Base-by-base conservation (phyloP, 2,113 vertebrate genomes). In the Oryzias javanicus region DNA sequence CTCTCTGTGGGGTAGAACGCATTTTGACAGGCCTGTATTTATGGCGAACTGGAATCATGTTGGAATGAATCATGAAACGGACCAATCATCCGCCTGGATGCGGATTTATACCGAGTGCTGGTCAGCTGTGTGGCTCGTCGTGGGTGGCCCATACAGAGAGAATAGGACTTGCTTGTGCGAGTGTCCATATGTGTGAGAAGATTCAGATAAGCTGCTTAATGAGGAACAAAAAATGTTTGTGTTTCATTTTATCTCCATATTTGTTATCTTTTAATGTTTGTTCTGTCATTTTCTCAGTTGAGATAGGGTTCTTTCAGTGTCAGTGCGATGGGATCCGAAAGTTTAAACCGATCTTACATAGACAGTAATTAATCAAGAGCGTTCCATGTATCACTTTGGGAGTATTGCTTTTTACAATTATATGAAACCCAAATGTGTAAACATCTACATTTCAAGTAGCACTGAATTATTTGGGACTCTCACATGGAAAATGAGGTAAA, bases 11-110 rank as follows among this genome's bases (percentile, higher is more conserved):
- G 86, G 83, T 74, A 82, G 67, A 83, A 68, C 63, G 80, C 81
- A 84, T 69, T 86, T 76, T 83, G 86, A 89, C 84, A 87, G 81
- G 78, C 83, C 85, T 88, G 74, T 85, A 87, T 90, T 91, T 87
- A 87, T 84, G 79, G 74, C 67, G n/a, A 67, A 62, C 73, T 27
- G 55, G 72, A 88, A 53, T 79, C 69, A 35, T 72, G 82, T 76
- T 85, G 82, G 80, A 79, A 80, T 88, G 82, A 88, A 86, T 84
- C 71, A 77, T 84, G 78, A 83, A 81, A 87, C 76, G 63, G 61
- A 70, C 80, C 82, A 85, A 81, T 86, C 80, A 81, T 81, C 76
- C 62, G 0, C 46, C 67, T 80, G 80, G 82, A 86, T 78, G 60
- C 69, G 74, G 66, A 74, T 73, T 76, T 84, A 78, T 70, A 80